A percentile compares a stretch with the other conserved stretches of the same genome.
phyloP scores from a whole-genome alignment of 2,888 invertebrate species.

The Ptychoptera contaminata region DNA sequence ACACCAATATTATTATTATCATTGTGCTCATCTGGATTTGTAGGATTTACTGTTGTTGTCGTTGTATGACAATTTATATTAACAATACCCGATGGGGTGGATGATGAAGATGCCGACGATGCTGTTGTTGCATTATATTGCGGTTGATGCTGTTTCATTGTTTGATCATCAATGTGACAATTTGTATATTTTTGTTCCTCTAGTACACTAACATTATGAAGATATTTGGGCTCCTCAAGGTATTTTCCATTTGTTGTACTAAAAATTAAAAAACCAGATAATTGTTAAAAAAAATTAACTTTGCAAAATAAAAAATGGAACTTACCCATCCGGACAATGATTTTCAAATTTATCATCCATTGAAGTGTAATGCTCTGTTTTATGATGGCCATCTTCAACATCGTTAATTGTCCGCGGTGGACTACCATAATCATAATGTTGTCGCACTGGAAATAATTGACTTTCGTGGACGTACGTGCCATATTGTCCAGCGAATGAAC shows the following conservation, averaged over 20 bases:
- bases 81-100: constrained; percentile 8
- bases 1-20: constrained; percentile 22
- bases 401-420: constrained; percentile 28
- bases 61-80: constrained; percentile 11
- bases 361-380: constrained; percentile 41
- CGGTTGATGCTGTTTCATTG: constrained; percentile 11
- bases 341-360: constrained; percentile 26
- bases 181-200: constrained; percentile 19
- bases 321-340: constrained; percentile 19
- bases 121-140: constrained; percentile 4
- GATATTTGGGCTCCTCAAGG: constrained; percentile 29
- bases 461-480: constrained; percentile 55
- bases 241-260: constrained; percentile 25
- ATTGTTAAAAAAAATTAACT: constrained; percentile 1
- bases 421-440: constrained; percentile 37
- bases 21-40: constrained; percentile 8
- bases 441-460: constrained; percentile 51
- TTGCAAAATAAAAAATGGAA: constrained; percentile 6
- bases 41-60: background rate
- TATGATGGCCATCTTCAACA: constrained; percentile 23
- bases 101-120: constrained; percentile 12
- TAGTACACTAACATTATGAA: constrained; percentile 19
- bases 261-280: background rate
- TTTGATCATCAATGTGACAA: constrained; percentile 21
- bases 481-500: constrained; percentile 47